Evolutionary conservation across 1,140 invertebrate genomes (phyloP).

Genomic region (Lysiphlebus fabarum): DNA sequence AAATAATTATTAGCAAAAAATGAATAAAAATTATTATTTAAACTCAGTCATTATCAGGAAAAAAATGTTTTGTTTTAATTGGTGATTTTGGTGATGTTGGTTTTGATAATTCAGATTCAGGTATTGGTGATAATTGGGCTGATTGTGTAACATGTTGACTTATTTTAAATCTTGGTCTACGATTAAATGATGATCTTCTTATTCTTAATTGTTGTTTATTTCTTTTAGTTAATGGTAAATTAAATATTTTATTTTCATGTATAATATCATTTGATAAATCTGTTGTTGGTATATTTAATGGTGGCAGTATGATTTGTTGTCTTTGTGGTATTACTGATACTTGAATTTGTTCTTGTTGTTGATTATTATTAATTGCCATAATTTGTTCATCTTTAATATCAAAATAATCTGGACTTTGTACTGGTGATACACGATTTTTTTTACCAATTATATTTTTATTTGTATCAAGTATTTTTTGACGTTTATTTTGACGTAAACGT

Average conservation of each 20-base stretch:
- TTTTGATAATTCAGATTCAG: slow-evolving; percentile 71
- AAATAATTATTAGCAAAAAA: slow-evolving; percentile 22
- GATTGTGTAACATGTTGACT: slow-evolving; percentile 51
- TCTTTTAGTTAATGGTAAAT: slow-evolving; percentile 30
- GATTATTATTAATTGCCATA: slow-evolving; percentile 18
- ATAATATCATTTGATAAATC: slow-evolving; percentile 1
- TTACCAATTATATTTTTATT: slow-evolving; percentile 3
- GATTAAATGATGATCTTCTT: slow-evolving; percentile 38
- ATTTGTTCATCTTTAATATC: slow-evolving; percentile 28
- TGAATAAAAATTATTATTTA: slow-evolving; percentile 41
- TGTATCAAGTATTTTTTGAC: slow-evolving; percentile 32
- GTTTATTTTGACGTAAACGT: slow-evolving; percentile 37
- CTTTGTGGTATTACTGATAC: slow-evolving; percentile 40
- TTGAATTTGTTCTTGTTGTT: neutral
- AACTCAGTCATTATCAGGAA: too few species aligned
- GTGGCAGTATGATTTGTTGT: slow-evolving; percentile 31
- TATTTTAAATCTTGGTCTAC: slow-evolving; percentile 45
- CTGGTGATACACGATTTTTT: slow-evolving; percentile 39
- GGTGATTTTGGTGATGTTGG: slow-evolving; percentile 63
- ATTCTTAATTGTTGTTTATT: slow-evolving; percentile 39
- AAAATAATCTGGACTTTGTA: neutral
- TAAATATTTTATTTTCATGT: slow-evolving; percentile 16
- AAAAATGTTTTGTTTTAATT: slow-evolving; percentile 43
- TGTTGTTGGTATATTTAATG: slow-evolving; percentile 23
- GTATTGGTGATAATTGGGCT: slow-evolving; percentile 65